phyloP scores from a whole-genome alignment of 2,113 vertebrate species.

The Muntiacus reevesi region DNA sequence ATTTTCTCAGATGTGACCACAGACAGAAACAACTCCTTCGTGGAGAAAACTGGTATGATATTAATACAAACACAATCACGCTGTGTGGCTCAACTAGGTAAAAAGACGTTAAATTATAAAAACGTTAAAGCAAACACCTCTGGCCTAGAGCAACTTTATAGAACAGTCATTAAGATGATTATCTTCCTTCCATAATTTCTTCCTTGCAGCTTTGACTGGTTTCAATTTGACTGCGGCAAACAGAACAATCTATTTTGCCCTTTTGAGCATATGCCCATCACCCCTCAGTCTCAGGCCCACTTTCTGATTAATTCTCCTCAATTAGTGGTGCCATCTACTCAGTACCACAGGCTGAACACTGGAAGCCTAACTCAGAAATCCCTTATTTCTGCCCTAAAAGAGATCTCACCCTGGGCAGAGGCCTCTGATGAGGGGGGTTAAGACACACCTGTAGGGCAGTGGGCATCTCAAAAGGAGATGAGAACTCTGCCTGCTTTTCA shows the following conservation, averaged over 20 bases:
- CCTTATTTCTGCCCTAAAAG: not conserved
- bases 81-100: not conserved
- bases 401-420: not conserved
- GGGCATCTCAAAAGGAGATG: conserved; percentile 5
- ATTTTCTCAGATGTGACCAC: not conserved
- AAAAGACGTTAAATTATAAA: conserved; percentile 25
- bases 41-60: not conserved
- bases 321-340: not conserved
- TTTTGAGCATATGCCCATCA: not conserved
- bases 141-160: not conserved
- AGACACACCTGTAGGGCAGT: not conserved
- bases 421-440: not conserved
- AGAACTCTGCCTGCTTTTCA: conserved; percentile 35
- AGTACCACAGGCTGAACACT: not conserved
- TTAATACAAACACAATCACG: not conserved
- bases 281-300: not conserved
- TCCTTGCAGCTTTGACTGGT: not conserved
- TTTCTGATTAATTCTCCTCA: not conserved
- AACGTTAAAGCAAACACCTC: not conserved
- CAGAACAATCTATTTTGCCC: not conserved
- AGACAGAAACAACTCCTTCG: not conserved
- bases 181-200: not conserved
- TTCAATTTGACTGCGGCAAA: not conserved
- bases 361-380: not conserved
- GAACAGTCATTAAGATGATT: not conserved